Evolutionary conservation across 2,797 vertebrate genomes (phyloP).

Genomic region (Acanthurus lineatus): DNA sequence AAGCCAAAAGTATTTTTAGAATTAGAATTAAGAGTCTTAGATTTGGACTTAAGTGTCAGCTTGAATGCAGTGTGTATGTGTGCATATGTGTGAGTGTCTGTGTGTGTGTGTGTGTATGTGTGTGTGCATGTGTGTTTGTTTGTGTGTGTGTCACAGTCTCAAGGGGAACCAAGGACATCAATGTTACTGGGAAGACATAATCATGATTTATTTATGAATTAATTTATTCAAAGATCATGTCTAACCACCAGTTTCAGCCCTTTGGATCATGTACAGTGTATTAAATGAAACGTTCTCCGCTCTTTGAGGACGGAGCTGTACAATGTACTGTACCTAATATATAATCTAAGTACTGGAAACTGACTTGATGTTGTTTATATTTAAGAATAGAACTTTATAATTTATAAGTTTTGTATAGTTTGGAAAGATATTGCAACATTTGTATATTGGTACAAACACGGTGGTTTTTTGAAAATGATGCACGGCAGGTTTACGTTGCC

Average conservation of each 20-base stretch:
- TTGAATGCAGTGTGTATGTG: slow-evolving; percentile 41
- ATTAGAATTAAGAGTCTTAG: slow-evolving; percentile 54
- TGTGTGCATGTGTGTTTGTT: slow-evolving; percentile 12
- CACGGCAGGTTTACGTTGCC: not conserved
- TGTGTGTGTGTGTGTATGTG: slow-evolving; percentile 20
- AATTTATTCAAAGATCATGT: slow-evolving; percentile 83
- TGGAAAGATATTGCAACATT: slow-evolving; percentile 60
- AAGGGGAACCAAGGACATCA: slow-evolving; percentile 60
- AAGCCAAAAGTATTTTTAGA: slow-evolving; percentile 80
- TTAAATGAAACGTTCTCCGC: slow-evolving; percentile 42
- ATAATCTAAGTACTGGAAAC: slow-evolving; percentile 76
- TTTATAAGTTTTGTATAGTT: slow-evolving; percentile 80
- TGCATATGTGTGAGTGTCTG: slow-evolving; percentile 12
- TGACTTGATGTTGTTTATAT: slow-evolving; percentile 83
- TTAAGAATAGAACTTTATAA: slow-evolving; percentile 79
- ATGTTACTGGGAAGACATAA: slow-evolving; percentile 77
- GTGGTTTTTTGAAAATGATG: slow-evolving; percentile 32
- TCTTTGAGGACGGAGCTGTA: slow-evolving; percentile 48
- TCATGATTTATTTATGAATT: slow-evolving; percentile 85
- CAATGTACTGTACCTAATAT: slow-evolving; percentile 74
- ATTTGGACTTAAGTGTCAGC: slow-evolving; percentile 46
- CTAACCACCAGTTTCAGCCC: slow-evolving; percentile 68
- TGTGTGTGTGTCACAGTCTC: slow-evolving; percentile 40
- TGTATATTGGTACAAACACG: slow-evolving; percentile 56
- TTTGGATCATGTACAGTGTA: slow-evolving; percentile 64